Evolutionary conservation across 1,140 invertebrate species (phyloP), one percentile per base, ranked within the genome.

Genomic region (Cotesia glomerata): DNA sequence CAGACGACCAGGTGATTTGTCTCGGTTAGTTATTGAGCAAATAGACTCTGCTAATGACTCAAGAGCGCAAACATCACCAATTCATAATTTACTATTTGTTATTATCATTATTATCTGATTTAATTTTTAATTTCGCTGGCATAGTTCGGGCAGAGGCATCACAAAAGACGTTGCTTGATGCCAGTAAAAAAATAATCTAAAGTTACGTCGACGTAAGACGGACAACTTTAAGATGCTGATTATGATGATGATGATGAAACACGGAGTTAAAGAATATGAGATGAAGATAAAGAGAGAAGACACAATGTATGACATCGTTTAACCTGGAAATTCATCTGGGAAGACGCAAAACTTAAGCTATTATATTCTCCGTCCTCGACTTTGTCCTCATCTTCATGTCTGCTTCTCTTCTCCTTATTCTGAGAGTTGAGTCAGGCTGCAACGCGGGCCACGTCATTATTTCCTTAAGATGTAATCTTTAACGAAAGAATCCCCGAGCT

Each of bases 301-400:
- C 14, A 63, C 7, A 64, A 64, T 18, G 14, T 64, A 49, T 35
- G 62, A 34, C 62, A 49, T 64, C 39, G 34, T 64, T 64, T 64
- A 64, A 64, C 39, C 32, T 35, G 75, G 76, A 80, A 75, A 78
- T 75, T 80, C 74, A 51, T 71, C 69, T 49, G 70, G 39, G 39
- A 69, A 64, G 73, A 77, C 69, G 71, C 52, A 67, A 75, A 78
- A 78, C 75, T 76, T 75, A 59, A 71, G n/a, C 69, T 69, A 71
- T 76, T 76, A 73, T 65, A 54, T 72, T 65, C 72, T 49, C 14
- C 58, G 62, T 39, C 34, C 63, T 51, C 54, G 45, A 75, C 34
- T 59, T 34, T 13, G 32, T 32, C 35, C 49, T 56, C 54, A 16
- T 39, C 36, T 39, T 72, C 54, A 16, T 35, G 54, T 26, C 75